phyloP scores from a whole-genome alignment of 2,888 invertebrate genomes.

The Mythimna vitellina region DNA sequence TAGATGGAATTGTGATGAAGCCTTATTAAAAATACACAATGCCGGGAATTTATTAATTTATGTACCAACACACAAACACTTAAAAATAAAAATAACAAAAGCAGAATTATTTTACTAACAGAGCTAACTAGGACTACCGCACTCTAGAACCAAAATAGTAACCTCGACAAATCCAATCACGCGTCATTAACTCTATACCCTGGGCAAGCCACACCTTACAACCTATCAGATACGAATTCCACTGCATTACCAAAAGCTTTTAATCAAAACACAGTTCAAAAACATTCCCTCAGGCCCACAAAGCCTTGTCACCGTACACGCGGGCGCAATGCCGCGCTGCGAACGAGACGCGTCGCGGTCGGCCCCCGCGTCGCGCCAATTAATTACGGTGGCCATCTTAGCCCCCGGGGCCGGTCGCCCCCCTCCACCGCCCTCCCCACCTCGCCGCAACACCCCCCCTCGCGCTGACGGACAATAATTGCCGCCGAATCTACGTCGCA shows the following conservation, averaged over 20 bases:
- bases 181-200: not conserved
- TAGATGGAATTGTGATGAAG: too few relatives aligned
- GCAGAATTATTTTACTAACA: too few relatives aligned
- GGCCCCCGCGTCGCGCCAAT: constrained; percentile 90
- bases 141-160: too few relatives aligned
- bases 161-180: not conserved
- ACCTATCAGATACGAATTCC: too few relatives aligned
- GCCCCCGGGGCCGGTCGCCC: constrained; percentile 74
- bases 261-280: not conserved
- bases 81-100: too few relatives aligned
- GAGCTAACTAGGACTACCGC: not conserved
- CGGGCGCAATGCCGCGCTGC: constrained; percentile 87
- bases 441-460: constrained; percentile 65
- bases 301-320: constrained; percentile 69
- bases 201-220: not conserved
- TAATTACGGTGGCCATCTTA: constrained; percentile 91
- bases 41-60: too few relatives aligned
- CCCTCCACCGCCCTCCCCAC: constrained; percentile 64
- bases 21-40: too few relatives aligned
- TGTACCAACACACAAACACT: too few relatives aligned
- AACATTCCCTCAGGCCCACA: constrained; percentile 14
- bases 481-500: constrained; percentile 83
- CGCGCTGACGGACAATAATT: constrained; percentile 89
- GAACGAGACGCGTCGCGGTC: constrained; percentile 87
- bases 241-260: not conserved